These are phyloP conservation scores for Alviniconcha marisindica DNA, from an alignment of 1,140 invertebrate species.

Conservation along the genomic window DNA sequence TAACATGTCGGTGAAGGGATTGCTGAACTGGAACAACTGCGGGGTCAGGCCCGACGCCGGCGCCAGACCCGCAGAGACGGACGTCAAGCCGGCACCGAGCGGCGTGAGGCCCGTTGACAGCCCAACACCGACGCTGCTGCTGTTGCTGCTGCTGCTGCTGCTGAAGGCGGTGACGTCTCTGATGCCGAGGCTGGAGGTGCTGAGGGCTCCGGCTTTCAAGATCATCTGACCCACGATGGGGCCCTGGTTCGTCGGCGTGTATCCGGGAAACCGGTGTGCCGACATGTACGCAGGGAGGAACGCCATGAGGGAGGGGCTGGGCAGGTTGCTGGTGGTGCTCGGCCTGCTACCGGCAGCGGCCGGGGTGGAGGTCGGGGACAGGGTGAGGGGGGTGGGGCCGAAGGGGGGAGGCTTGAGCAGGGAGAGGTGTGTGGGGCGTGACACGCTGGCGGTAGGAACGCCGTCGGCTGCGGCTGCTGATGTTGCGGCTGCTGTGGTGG, in stretches of 20 bases:
- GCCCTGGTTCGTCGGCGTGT: constrained; percentile 32
- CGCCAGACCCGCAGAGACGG: constrained; percentile 28
- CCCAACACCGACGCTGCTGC: not conserved
- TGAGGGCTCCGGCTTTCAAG: constrained; percentile 39
- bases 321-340: constrained; percentile 29
- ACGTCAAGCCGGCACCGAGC: not conserved
- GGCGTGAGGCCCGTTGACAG: not conserved
- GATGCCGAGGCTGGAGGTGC: not conserved
- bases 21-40: constrained; percentile 68
- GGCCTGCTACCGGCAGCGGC: too few relatives aligned
- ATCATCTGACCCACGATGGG: constrained; percentile 60
- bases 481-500: constrained; percentile 13
- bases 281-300: constrained; percentile 53
- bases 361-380: too few relatives aligned
- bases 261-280: constrained; percentile 17
- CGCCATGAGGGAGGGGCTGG: constrained; percentile 50
- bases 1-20: constrained; percentile 58
- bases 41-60: constrained; percentile 39
- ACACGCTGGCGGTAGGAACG: not conserved
- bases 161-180: not conserved
- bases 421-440: constrained; percentile 41
- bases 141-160: not conserved
- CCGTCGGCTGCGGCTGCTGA: not conserved
- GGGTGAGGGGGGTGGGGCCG: not conserved
- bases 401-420: constrained; percentile 33